Percentiles rank a stretch among this genome's conserved stretches.
phyloP scores from a whole-genome alignment of 2,113 vertebrate species.

The Aramus guarauna region DNA sequence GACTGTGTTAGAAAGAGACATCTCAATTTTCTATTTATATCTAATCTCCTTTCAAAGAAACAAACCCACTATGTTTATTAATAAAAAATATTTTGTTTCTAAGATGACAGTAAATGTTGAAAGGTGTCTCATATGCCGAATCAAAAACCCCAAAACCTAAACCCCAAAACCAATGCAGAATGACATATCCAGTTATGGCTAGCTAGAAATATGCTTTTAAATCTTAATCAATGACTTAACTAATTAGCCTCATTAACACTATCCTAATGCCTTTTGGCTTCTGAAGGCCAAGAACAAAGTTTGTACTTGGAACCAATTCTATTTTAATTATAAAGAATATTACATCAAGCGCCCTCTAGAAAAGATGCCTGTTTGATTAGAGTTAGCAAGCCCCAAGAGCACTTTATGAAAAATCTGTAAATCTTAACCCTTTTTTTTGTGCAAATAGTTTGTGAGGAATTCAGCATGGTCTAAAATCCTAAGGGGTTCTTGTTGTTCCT shows the following conservation, averaged over 20 bases:
- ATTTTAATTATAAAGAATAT: slow-evolving; percentile 16
- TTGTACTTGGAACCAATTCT: neutral
- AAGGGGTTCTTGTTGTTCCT: neutral
- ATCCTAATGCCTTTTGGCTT: neutral
- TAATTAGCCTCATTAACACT: neutral
- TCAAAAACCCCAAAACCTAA: neutral
- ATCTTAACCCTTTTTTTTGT: neutral
- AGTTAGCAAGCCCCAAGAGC: neutral
- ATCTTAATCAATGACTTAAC: neutral
- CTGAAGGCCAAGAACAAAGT: neutral
- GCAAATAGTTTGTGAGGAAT: neutral
- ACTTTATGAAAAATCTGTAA: neutral
- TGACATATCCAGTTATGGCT: neutral
- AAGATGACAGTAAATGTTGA: neutral
- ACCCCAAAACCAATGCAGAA: neutral
- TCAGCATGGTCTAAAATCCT: neutral
- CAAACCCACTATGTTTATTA: neutral
- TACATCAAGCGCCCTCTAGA: neutral
- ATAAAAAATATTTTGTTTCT: neutral
- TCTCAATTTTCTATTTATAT: neutral
- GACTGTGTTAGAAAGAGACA: neutral
- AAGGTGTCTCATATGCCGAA: neutral
- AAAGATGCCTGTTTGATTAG: neutral
- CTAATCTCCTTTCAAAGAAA: neutral
- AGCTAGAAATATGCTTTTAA: neutral